Base-by-base conservation (phyloP, 2,797 vertebrate genomes). In the Pygocentrus nattereri region DNA sequence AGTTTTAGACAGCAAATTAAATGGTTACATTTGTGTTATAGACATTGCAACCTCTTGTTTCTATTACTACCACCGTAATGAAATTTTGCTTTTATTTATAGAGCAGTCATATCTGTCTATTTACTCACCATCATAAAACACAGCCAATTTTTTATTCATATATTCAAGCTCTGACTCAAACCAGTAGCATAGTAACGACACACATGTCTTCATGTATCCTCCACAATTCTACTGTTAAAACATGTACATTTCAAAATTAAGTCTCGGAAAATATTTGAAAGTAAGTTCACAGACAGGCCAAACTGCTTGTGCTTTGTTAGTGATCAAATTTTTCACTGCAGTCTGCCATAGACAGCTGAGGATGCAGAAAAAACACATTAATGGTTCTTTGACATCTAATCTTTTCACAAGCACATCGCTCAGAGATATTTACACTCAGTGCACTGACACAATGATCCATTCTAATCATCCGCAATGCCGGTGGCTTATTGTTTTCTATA, bases 401-500 rank as follows among this genome's bases (percentile, higher is more conserved):
- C 67, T 70, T 49, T 70, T 49, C 67, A 47, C 44, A 27, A 27
- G 47, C 25, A 19, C 68, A 71, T 8, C 25, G 15, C n/a, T 64
- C 68, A 18, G 68, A 50, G 16, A 71, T 30, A 50, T 64, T 50
- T 27, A 70, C 44, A 49, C 47, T 27, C 47, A 8, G 30, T 50
- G 44, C 25, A 70, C 67, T 49, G n/a, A 69, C 67, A 47, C 16
- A 70, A 27, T 71, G 68, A 27, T 27, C 68, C 68, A 34, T 64
- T 64, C 61, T 64, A 64, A 19, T 50, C 47, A 71, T 50, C 47
- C 25, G 27, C 27, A 18, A 16, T 52, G 34, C 49, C 47, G 5
- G 18, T 71, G 68, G 44, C 47, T 71, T 71, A 50, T 50, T 50
- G 68, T 27, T 44, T 50, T 71, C 49, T 47, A 30, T 71, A 23